A percentile compares a stretch with the other conserved stretches of the same genome.
These are phyloP conservation scores for Mactra quadrangularis DNA, from an alignment of 1,140 invertebrate genomes.

Conservation along the genomic window DNA sequence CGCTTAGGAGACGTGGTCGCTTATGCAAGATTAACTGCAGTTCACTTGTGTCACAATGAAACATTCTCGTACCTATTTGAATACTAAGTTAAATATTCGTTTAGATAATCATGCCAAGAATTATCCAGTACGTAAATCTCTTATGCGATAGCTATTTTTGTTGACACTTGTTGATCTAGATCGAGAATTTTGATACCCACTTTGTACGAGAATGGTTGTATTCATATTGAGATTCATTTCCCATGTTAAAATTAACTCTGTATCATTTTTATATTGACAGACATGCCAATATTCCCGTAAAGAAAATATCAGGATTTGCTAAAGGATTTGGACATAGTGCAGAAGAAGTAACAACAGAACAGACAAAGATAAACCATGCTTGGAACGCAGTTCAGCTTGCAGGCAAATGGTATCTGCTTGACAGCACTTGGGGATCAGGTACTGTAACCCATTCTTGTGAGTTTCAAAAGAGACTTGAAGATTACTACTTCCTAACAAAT, in stretches of 20 bases:
- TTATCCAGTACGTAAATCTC: not conserved
- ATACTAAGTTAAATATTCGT: not conserved
- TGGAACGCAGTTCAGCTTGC: slow-evolving; percentile 73
- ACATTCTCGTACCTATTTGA: too few species aligned
- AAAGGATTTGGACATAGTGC: slow-evolving; percentile 98
- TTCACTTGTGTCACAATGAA: not conserved
- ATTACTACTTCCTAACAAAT: slow-evolving; percentile 84
- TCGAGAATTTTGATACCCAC: too few species aligned
- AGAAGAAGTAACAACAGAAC: slow-evolving; percentile 96
- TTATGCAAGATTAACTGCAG: too few species aligned
- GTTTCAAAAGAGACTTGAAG: slow-evolving; percentile 66
- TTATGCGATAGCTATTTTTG: too few species aligned
- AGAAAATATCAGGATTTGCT: slow-evolving; percentile 90
- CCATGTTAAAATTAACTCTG: not conserved
- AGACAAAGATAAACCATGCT: slow-evolving; percentile 87
- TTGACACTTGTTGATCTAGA: too few species aligned
- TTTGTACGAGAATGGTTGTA: too few species aligned
- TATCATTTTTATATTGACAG: too few species aligned
- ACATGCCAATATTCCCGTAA: slow-evolving; percentile 48
- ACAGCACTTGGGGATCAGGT: slow-evolving; percentile 84
- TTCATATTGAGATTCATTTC: not conserved
- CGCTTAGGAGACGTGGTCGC: too few species aligned
- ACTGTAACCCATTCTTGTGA: slow-evolving; percentile 53
- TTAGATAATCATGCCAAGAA: not conserved
- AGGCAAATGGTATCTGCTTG: slow-evolving; percentile 72